A percentile compares a stretch with the other conserved stretches of the same genome.
These are phyloP conservation scores for Prietella phreatophila DNA, from an alignment of 2,113 vertebrate species.

Conservation along the genomic window DNA sequence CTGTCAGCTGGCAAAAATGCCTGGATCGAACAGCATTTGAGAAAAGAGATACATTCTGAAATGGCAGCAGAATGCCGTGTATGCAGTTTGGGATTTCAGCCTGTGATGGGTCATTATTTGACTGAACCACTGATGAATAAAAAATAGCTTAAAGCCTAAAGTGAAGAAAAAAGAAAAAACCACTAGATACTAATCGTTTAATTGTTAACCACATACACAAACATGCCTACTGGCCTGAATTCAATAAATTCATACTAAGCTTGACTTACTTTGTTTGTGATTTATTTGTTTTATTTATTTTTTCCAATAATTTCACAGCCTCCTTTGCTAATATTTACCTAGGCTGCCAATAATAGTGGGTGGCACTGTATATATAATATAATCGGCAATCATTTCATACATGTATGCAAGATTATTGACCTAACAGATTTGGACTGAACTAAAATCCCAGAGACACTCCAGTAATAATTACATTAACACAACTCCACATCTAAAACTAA, in stretches of 20 bases:
- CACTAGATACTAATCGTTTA: conserved; percentile 1
- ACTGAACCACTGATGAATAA: conserved; percentile 16
- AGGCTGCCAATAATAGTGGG: no score
- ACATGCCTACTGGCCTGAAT: neutral
- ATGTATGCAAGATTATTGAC: no score
- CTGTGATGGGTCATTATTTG: conserved; percentile 19
- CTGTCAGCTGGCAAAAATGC: conserved; percentile 39
- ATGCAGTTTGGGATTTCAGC: conserved; percentile 8
- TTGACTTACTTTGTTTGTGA: no score
- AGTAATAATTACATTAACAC: neutral
- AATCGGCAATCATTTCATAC: no score
- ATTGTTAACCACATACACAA: neutral
- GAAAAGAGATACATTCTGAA: conserved; percentile 20
- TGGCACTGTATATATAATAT: no score
- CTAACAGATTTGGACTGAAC: neutral
- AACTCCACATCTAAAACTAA: neutral
- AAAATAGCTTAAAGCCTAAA: conserved; percentile 14
- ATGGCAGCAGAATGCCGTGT: neutral
- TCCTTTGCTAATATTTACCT: no score
- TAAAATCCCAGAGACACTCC: neutral
- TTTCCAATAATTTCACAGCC: no score
- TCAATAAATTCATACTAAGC: no score
- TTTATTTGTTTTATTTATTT: no score
- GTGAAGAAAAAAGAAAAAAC: no score
- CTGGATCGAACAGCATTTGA: conserved; percentile 42